Percentiles rank a stretch among this genome's conserved stretches.
Conservation (phyloP, 2,113 vertebrate species). For the Peromyscus polionotus region DNA sequence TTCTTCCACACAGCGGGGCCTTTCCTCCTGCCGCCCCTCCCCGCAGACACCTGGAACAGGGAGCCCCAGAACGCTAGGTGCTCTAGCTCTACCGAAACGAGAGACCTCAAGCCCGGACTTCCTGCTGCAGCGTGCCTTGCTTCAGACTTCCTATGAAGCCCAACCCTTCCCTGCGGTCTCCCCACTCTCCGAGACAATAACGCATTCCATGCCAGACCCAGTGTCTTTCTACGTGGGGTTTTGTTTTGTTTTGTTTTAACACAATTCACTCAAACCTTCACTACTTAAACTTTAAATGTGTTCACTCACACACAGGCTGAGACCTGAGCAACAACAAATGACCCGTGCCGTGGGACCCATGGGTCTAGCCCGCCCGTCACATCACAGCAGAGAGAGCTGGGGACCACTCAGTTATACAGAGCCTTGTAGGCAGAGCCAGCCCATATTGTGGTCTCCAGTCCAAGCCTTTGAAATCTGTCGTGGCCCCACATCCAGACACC, state of each 20-base stretch:
- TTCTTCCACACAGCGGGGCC: neutral
- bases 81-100: neutral
- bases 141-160: neutral
- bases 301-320: neutral
- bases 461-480: neutral
- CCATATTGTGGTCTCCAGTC: neutral
- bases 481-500: neutral
- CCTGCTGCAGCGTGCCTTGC: neutral
- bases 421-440: neutral
- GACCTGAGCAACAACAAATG: neutral
- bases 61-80: neutral
- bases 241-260: neutral
- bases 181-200: neutral
- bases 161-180: neutral
- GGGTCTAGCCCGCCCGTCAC: neutral
- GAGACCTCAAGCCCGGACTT: neutral
- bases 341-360: rapidly evolving
- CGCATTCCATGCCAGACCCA: neutral
- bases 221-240: neutral
- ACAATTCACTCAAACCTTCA: neutral
- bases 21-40: neutral
- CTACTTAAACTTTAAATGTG: neutral
- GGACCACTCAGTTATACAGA: neutral
- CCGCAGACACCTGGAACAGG: neutral
- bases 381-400: rapidly evolving